Evolutionary conservation across 1,140 invertebrate genomes (phyloP), one percentile per base, ranked within the genome.

Genomic region (Linepithema humile): DNA sequence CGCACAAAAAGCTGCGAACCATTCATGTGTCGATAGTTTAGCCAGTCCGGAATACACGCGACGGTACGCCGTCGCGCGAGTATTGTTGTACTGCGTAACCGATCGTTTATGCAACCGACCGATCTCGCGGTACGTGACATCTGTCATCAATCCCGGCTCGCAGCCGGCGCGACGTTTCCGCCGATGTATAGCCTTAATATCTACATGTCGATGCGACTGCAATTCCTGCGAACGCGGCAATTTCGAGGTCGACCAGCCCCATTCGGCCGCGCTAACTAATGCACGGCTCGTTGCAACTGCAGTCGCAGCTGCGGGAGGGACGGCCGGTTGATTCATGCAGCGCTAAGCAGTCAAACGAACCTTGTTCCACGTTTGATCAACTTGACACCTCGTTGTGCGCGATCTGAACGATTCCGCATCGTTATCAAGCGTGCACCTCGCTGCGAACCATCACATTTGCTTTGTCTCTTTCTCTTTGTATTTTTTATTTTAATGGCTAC

Each of bases 351-450:
- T 84, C 72, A 87, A 83, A 82, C 83, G 82, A 88, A 86, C 77
- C 74, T 83, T 73, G 74, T 84, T 88, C 82, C 87, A 67, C 57
- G 62, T 82, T 88, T 88, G 86, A 90, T 90, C 89, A 86, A 85
- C 88, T 67, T 77, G 50, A 73, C 67, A 60, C 73, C 67, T 87
- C 77, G 69, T 72, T 43, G 50, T 43, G n/a, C 4, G 26, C 50
- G 12, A 32, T 40, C 29, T 10, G 62, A 53, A 69, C 32, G 12
- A 50, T 70, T n/a, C 62, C 62, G 10, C 32, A 15, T 59, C 40
- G 35, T 57, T 59, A 48, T 53, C 29, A 20, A 74, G 20, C 69
- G 35, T 26, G 12, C 53, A 29, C 32, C 48, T 67, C 15, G 17
- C 57, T 64, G 45, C 38, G 50, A 26, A n/a, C n/a, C 73, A 50